Evolutionary conservation across 2,113 vertebrate species (phyloP).

Genomic region (Platichthys stellatus): DNA sequence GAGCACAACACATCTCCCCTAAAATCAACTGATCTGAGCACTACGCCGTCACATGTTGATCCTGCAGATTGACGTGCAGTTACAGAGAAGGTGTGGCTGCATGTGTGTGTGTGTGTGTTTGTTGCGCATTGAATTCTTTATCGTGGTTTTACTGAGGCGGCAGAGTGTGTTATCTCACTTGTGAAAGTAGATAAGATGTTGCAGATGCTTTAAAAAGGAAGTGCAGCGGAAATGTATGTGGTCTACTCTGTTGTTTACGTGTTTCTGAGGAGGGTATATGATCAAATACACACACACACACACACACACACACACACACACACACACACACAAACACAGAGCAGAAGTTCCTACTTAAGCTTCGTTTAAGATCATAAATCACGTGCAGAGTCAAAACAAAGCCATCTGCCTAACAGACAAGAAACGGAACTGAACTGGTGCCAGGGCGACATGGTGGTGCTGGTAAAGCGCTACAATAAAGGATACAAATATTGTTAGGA

Average conservation of each 20-base stretch:
- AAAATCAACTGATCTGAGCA: constrained; percentile 2
- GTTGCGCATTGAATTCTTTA: constrained; percentile 11
- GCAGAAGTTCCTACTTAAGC: constrained; percentile 19
- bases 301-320: background rate
- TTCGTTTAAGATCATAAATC: constrained; percentile 24
- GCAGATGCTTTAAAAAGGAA: constrained; percentile 41
- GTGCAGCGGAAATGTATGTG: constrained; percentile 16
- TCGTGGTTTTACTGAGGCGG: background rate
- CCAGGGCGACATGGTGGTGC: constrained; percentile 21
- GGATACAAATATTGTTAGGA: background rate
- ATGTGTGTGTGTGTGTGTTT: constrained; percentile 27
- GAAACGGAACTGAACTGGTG: constrained; percentile 27
- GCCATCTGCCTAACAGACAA: constrained; percentile 35
- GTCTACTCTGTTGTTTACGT: constrained; percentile 5
- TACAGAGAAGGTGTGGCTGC: constrained; percentile 25
- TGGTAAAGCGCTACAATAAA: constrained; percentile 36
- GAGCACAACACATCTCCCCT: background rate
- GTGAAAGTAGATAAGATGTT: constrained; percentile 7
- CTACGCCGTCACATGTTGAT: background rate
- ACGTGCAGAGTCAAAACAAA: constrained; percentile 32
- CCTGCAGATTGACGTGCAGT: constrained; percentile 9
- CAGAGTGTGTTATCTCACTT: background rate
- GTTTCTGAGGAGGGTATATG: constrained; percentile 3
- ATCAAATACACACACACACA: background rate
- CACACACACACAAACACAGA: background rate